A percentile compares a stretch with the other conserved stretches of the same genome.
Conservation (phyloP, 2,888 invertebrate species). For the Dermolepida albohirtum region DNA sequence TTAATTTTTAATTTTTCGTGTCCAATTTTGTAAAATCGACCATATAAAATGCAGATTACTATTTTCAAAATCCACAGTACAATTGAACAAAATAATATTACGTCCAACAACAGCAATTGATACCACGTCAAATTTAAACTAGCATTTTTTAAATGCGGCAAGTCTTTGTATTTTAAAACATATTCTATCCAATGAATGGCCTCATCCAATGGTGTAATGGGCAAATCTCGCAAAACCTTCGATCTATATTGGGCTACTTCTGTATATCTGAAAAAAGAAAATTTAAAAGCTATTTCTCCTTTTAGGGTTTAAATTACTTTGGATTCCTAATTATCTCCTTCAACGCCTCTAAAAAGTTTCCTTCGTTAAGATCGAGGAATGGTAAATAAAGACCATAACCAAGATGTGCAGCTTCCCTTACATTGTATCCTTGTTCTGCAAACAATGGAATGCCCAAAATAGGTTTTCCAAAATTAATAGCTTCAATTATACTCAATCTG, state of each 20-base stretch:
- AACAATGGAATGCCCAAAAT: conserved; percentile 48
- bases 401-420: conserved; percentile 38
- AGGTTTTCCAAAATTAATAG: conserved; percentile 48
- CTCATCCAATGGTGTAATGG: conserved; percentile 45
- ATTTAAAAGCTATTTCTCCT: no score
- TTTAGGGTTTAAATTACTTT: conserved; percentile 33
- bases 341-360: conserved; percentile 42
- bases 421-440: conserved; percentile 49
- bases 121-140: conserved; percentile 49
- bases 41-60: background rate
- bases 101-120: conserved; percentile 48
- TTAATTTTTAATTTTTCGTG: conserved; percentile 11
- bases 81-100: conserved; percentile 40
- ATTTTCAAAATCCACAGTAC: background rate
- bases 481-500: conserved; percentile 49
- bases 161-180: conserved; percentile 49
- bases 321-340: conserved; percentile 47
- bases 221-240: conserved; percentile 44
- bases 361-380: conserved; percentile 45
- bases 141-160: conserved; percentile 45
- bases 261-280: conserved; percentile 37
- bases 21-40: conserved; percentile 1
- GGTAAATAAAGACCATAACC: conserved; percentile 47
- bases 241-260: conserved; percentile 42
- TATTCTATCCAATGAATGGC: conserved; percentile 51